Evolutionary conservation across 2,888 invertebrate genomes (phyloP), one percentile per base, ranked within the genome.

Genomic region (Xanthostigma xanthostigma): DNA sequence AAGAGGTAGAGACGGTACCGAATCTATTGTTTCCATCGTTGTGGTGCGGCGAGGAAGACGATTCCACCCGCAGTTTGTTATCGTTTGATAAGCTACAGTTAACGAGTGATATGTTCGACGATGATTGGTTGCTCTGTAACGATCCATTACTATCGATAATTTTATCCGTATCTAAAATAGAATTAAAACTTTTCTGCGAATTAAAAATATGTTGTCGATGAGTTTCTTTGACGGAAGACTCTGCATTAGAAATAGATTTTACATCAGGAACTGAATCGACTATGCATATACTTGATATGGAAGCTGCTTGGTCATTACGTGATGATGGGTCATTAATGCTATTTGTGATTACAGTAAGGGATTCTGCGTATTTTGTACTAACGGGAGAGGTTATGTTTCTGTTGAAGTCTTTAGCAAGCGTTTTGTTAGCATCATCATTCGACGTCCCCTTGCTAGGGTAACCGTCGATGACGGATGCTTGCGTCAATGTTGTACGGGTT

Each of bases 301-400:
- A 55, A 55, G 55, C 54, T 53, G 50, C 50, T 39, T 50, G 49
- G 45, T 49, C 49, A 49, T 49, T 55, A 36, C 45, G 36, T 43
- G 41, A 34, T 35, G 34, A 39, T 33, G 36, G 14, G 17, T 37
- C 42, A 37, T n/a, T 45, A 38, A 44, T 43, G 42, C 44, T 49
- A 49, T 14, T 48, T 11, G 41, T 48, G 39, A 45, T 49, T 46
- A 49, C 49, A 44, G 13, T 48, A 41, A 9, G 40, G 12, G 34
- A 33, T 27, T 36, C 40, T 35, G 35, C 46, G 41, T 37, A 41
- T 14, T 17, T 38, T 27, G 27, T 35, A 44, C n/a, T 36, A 12
- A 34, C 14, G 17, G 27, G 27, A 27, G 27, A 27, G 27, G 27
- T 27, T 27, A 27, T 27, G 27, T 27, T 27, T 27, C 27, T 27